phyloP scores from a whole-genome alignment of 2,113 vertebrate species.

The Proteles cristata region DNA sequence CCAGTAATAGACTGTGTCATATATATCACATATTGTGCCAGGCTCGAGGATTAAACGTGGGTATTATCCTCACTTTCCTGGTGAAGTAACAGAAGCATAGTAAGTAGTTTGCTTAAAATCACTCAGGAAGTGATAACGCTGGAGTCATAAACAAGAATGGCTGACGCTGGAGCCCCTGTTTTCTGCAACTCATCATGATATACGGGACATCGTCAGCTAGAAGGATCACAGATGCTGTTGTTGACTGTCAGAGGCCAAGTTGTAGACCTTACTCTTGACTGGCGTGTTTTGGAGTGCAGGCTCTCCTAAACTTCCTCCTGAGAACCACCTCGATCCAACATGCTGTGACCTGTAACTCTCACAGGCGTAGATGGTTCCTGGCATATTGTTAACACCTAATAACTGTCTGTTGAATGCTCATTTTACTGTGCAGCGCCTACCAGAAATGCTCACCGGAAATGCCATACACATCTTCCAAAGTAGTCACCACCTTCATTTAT shows the following conservation, averaged over 20 bases:
- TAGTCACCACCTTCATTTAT: neutral
- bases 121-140: no score
- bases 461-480: neutral
- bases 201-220: neutral
- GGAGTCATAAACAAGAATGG: accelerated
- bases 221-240: no score
- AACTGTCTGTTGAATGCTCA: neutral
- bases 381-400: neutral
- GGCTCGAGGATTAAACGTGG: neutral
- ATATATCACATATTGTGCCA: no score
- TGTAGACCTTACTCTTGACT: neutral
- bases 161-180: accelerated
- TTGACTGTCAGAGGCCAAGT: neutral
- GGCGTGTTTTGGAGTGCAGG: accelerated
- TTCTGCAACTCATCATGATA: accelerated
- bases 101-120: neutral
- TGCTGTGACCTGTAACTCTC: neutral
- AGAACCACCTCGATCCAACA: neutral
- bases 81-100: neutral
- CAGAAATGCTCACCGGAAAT: neutral
- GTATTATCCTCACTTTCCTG: no score
- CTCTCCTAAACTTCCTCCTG: accelerated
- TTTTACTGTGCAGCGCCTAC: neutral
- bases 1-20: neutral
- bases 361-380: neutral